Percentiles rank a stretch among this genome's conserved stretches.
phyloP scores from a whole-genome alignment of 2,113 vertebrate genomes.

The Chinchilla lanigera region DNA sequence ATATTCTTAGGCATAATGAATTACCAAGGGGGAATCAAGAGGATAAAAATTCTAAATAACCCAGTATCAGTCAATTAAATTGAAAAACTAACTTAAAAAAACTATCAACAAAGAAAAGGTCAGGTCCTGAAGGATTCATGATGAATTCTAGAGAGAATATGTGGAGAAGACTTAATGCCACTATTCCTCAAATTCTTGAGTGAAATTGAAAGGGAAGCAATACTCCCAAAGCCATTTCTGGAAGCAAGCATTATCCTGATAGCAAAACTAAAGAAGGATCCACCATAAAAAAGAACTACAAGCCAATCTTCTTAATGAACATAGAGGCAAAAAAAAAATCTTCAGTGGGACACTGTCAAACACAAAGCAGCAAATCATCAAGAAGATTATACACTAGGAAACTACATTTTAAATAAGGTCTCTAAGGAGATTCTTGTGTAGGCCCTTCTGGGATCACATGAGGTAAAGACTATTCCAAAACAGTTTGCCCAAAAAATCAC shows the following conservation, averaged over 20 bases:
- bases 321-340: neutral
- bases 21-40: neutral
- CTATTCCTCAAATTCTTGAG: neutral
- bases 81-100: neutral
- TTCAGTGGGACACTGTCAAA: neutral
- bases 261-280: neutral
- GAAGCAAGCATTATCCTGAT: neutral
- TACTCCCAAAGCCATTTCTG: neutral
- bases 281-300: neutral
- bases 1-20: neutral
- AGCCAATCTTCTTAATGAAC: neutral
- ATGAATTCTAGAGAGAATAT: neutral
- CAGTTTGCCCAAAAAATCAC: neutral
- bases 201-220: neutral
- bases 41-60: neutral
- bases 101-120: neutral
- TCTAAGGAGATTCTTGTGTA: neutral
- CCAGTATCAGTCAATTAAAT: neutral
- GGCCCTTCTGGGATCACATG: neutral
- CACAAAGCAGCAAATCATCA: neutral
- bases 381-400: neutral
- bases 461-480: neutral
- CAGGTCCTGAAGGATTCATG: neutral
- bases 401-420: neutral
- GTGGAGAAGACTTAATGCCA: neutral